phyloP scores from a whole-genome alignment of 1,140 invertebrate species.

The Ditylenchus dipsaci region DNA sequence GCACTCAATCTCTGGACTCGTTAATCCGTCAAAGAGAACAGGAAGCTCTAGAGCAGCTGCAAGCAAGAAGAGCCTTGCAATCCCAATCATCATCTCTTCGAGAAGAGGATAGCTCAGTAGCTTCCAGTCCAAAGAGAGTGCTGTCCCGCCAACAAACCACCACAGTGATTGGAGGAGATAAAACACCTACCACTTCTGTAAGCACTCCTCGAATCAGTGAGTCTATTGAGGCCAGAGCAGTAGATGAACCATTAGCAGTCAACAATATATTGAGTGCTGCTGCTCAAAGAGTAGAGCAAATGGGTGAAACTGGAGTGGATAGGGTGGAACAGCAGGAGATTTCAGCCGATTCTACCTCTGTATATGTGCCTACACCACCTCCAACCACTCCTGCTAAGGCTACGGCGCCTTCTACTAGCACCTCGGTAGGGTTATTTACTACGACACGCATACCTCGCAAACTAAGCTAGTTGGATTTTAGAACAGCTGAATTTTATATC shows the following conservation, averaged over 20 bases:
- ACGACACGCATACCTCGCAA: too few relatives aligned
- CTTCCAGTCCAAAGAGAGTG: background rate
- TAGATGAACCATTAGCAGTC: background rate
- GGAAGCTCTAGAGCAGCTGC: background rate
- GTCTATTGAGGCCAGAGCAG: background rate
- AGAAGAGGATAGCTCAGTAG: background rate
- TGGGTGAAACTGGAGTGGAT: background rate
- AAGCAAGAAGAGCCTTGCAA: too few relatives aligned
- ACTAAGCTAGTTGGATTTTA: too few relatives aligned
- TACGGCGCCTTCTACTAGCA: too few relatives aligned
- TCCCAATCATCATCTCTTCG: background rate
- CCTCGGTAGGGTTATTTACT: too few relatives aligned
- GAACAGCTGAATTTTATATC: too few relatives aligned
- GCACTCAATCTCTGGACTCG: background rate
- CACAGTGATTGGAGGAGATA: background rate
- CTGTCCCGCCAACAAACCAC: background rate
- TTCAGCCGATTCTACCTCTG: too few relatives aligned
- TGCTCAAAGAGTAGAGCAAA: background rate
- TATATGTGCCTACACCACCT: too few relatives aligned
- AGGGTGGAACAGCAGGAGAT: background rate
- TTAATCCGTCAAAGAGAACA: background rate
- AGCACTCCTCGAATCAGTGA: background rate
- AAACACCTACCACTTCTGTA: background rate
- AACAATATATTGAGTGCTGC: background rate
- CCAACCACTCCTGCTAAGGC: too few relatives aligned